phyloP scores from a whole-genome alignment of 2,888 invertebrate species.

The Tridacna gigas region DNA sequence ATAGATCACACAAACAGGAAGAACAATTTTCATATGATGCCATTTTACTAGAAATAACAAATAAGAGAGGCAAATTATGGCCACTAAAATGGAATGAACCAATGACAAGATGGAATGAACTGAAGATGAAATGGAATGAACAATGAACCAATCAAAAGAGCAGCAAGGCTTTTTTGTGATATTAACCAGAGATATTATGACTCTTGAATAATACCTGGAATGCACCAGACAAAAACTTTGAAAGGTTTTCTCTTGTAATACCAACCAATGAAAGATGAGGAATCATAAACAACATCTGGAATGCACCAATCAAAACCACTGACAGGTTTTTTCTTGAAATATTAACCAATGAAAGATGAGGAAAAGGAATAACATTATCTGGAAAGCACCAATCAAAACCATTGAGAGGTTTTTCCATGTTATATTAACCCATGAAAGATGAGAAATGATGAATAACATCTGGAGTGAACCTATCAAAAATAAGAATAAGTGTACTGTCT shows the following conservation, averaged over 20 bases:
- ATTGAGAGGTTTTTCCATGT: not conserved
- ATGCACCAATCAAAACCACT: not conserved
- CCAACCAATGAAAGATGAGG: not conserved
- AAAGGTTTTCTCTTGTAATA: not conserved
- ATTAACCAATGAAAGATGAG: not conserved
- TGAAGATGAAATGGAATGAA: too few relatives aligned
- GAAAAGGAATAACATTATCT: not conserved
- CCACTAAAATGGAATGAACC: too few relatives aligned
- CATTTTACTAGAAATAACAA: too few relatives aligned
- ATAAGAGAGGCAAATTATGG: too few relatives aligned
- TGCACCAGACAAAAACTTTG: too few relatives aligned
- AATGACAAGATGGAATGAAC: too few relatives aligned
- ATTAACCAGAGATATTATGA: too few relatives aligned
- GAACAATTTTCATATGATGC: too few relatives aligned
- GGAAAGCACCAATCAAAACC: constrained; percentile 1
- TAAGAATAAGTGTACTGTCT: constrained; percentile 65
- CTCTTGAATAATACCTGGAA: too few relatives aligned
- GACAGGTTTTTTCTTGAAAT: not conserved
- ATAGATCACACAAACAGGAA: too few relatives aligned
- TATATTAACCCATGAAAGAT: not conserved
- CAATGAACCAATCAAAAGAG: too few relatives aligned
- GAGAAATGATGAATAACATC: not conserved
- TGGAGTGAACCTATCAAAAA: constrained; percentile 40
- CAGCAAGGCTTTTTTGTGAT: too few relatives aligned
- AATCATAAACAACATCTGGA: not conserved